Percentiles rank a stretch among this genome's conserved stretches.
Evolutionary conservation across 23 tunicate species (phyloP).

Genomic region (Diplosoma virens): DNA sequence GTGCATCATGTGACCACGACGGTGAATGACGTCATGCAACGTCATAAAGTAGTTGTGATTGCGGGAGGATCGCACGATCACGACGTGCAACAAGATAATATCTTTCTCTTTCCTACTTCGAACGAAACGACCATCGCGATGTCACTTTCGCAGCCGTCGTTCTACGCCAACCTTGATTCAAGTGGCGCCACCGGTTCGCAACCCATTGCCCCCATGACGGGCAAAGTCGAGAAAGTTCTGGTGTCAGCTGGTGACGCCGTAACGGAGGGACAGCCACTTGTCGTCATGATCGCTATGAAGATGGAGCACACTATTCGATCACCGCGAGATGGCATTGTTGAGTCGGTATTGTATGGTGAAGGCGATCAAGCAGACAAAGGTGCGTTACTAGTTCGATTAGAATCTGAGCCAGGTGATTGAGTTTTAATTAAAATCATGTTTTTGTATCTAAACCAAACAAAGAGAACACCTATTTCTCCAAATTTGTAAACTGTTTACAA

Average conservation of each 20-base stretch:
- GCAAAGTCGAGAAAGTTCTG: conserved; percentile 73
- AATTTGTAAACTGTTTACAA: no score
- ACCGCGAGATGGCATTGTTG: conserved; percentile 92
- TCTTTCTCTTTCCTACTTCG: conserved; percentile 36
- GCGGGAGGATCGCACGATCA: neutral
- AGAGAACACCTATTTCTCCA: no score
- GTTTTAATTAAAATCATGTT: no score
- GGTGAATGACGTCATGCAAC: conserved; percentile 39
- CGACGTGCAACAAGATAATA: conserved; percentile 2
- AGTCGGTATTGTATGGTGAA: conserved; percentile 63
- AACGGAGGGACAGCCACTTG: conserved; percentile 82
- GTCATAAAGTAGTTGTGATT: conserved; percentile 36
- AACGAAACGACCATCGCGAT: conserved; percentile 11
- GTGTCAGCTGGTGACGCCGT: conserved; percentile 83
- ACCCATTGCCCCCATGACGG: conserved; percentile 96
- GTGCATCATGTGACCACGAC: neutral
- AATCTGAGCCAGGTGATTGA: no score
- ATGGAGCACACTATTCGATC: conserved; percentile 96
- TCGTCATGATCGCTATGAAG: conserved; percentile 97
- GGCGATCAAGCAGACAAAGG: conserved; percentile 80
- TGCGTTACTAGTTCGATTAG: conserved; percentile 52
- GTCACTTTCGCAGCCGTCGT: conserved; percentile 35
- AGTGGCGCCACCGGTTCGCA: conserved; percentile 37
- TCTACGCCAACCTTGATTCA: conserved; percentile 10
- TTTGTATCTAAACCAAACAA: no score